phyloP scores from a whole-genome alignment of 2,113 vertebrate genomes.

The Bubalus kerabau region DNA sequence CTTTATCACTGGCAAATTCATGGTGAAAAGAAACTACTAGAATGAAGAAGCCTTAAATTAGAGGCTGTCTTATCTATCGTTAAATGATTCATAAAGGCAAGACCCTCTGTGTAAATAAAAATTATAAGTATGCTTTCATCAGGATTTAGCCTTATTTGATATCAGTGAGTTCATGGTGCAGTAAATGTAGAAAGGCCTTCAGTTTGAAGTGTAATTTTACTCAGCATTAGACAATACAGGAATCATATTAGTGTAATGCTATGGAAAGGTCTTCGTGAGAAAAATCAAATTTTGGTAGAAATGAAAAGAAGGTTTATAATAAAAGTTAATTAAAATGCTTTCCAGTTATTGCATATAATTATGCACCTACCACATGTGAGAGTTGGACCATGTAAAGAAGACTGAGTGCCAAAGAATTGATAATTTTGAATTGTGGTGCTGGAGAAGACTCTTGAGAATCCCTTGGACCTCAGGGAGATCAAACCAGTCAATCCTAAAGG shows the following conservation, averaged over 20 bases:
- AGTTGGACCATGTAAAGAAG: background rate
- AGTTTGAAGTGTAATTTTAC: background rate
- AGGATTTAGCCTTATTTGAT: conserved; percentile 13
- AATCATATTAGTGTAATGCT: background rate
- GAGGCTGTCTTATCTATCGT: background rate
- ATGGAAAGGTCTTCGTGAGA: background rate
- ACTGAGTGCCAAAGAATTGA: background rate
- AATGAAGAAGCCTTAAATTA: conserved; percentile 33
- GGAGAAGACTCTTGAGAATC: background rate
- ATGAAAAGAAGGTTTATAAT: background rate
- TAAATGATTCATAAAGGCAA: background rate
- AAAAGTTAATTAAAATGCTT: conserved; percentile 13
- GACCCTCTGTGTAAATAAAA: background rate
- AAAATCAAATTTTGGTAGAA: background rate
- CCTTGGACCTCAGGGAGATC: background rate
- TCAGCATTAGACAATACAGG: background rate
- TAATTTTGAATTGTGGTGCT: background rate
- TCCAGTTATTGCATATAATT: background rate
- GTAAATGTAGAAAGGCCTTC: background rate
- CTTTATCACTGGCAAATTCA: background rate
- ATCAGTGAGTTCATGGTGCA: background rate
- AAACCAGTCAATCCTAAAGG: background rate
- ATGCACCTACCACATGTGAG: background rate
- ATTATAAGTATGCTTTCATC: background rate
- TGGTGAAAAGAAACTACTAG: background rate